phyloP scores from a whole-genome alignment of 2,113 vertebrate genomes.

The Uria lomvia region DNA sequence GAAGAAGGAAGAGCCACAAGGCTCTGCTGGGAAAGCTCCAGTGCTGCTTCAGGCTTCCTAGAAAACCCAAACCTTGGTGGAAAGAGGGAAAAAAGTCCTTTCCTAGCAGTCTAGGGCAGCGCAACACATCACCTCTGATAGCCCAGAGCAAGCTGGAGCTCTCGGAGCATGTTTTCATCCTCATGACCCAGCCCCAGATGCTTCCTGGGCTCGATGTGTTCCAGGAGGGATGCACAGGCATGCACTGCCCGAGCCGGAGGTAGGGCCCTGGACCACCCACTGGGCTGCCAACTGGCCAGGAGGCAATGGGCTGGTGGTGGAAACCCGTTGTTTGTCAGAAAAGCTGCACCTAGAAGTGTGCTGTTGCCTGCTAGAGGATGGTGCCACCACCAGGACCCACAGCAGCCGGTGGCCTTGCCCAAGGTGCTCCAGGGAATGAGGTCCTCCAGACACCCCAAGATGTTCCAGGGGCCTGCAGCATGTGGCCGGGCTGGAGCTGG shows the following conservation, averaged over 20 bases:
- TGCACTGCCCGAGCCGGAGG: fast-evolving
- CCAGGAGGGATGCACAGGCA: fast-evolving
- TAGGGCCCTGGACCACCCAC: not conserved
- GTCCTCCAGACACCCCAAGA: not conserved
- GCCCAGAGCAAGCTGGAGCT: not conserved
- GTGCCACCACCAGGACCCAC: fast-evolving
- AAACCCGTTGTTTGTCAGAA: not conserved
- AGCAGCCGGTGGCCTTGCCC: not conserved
- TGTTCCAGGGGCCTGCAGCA: not conserved
- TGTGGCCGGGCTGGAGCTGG: not conserved
- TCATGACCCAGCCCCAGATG: not conserved
- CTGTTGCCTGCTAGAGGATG: not conserved
- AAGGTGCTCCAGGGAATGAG: too few relatives aligned
- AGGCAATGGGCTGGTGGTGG: not conserved
- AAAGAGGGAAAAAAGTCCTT: not conserved
- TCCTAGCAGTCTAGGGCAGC: not conserved
- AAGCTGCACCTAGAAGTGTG: fast-evolving
- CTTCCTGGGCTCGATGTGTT: fast-evolving
- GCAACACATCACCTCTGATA: not conserved
- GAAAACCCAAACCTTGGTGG: not conserved
- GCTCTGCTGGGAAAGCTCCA: not conserved
- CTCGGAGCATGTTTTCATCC: not conserved
- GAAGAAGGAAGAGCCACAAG: not conserved
- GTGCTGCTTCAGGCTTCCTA: not conserved
- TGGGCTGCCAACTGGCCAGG: not conserved